A percentile compares a stretch with the other conserved stretches of the same genome.
Conservation (phyloP, 2,113 vertebrate genomes). For the Rynchops niger region DNA sequence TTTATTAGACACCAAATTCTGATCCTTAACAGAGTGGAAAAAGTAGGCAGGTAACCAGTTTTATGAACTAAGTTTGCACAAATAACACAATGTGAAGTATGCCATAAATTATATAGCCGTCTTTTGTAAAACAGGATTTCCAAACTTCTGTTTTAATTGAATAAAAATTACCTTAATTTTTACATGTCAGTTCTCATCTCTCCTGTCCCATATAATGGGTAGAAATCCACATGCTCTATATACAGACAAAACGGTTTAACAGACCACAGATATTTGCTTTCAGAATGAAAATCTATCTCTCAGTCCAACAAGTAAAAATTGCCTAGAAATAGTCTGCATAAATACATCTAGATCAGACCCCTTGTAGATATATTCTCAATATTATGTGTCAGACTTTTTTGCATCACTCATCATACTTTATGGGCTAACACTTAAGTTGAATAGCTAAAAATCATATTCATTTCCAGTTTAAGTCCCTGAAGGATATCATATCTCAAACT, state of each 20-base stretch:
- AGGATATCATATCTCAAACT: constrained; percentile 35
- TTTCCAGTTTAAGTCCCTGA: not conserved
- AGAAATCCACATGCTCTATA: not conserved
- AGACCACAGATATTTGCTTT: not conserved
- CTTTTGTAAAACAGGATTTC: not conserved
- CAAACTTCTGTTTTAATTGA: not conserved
- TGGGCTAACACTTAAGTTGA: not conserved
- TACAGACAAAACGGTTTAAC: not conserved
- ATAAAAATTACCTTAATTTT: not conserved
- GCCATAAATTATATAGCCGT: not conserved
- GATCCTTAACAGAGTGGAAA: not conserved
- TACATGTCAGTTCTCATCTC: not conserved
- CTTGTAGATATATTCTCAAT: not conserved
- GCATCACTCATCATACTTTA: not conserved
- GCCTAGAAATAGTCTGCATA: not conserved
- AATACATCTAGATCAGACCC: not conserved
- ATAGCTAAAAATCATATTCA: too few relatives aligned
- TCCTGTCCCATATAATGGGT: not conserved
- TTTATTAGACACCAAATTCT: not conserved
- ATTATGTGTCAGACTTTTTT: not conserved
- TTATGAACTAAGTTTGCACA: not conserved
- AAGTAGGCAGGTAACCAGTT: not conserved
- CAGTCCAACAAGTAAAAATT: not conserved
- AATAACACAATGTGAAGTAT: not conserved
- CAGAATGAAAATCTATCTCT: not conserved